phyloP scores from a whole-genome alignment of 2,113 vertebrate genomes.

The Cheilinus undulatus region DNA sequence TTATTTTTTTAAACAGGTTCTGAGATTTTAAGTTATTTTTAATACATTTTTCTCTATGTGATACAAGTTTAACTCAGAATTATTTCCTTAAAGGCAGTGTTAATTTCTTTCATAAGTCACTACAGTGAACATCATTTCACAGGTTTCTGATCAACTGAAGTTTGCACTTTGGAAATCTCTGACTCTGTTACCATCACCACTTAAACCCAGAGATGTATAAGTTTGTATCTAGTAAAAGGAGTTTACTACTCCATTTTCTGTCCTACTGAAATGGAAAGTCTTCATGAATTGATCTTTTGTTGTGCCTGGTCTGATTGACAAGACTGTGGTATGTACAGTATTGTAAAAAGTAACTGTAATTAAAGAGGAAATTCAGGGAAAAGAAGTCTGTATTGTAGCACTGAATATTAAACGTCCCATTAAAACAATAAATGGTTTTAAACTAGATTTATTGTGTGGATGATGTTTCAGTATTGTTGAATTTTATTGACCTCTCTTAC shows the following conservation, averaged over 20 bases:
- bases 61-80: background rate
- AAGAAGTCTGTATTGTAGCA: background rate
- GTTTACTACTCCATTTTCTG: slow-evolving; percentile 9
- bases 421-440: background rate
- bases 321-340: background rate
- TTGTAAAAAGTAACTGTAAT: background rate
- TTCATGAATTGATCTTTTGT: background rate
- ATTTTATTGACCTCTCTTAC: background rate
- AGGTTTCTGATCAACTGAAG: background rate
- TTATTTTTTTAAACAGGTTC: slow-evolving; percentile 12
- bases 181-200: background rate
- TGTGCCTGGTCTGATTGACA: slow-evolving; percentile 8
- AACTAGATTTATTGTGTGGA: background rate
- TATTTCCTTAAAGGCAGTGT: background rate
- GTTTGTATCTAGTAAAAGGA: slow-evolving; percentile 8
- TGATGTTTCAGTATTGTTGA: background rate
- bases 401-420: background rate
- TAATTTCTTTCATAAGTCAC: background rate
- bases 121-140: background rate
- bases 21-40: slow-evolving; percentile 20
- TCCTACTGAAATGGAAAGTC: background rate
- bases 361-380: slow-evolving; percentile 1
- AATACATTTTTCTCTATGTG: background rate
- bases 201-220: no score
- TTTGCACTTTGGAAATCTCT: background rate